Evolutionary conservation across 1,140 invertebrate genomes (phyloP).

Genomic region (Marisa cornuarietis): DNA sequence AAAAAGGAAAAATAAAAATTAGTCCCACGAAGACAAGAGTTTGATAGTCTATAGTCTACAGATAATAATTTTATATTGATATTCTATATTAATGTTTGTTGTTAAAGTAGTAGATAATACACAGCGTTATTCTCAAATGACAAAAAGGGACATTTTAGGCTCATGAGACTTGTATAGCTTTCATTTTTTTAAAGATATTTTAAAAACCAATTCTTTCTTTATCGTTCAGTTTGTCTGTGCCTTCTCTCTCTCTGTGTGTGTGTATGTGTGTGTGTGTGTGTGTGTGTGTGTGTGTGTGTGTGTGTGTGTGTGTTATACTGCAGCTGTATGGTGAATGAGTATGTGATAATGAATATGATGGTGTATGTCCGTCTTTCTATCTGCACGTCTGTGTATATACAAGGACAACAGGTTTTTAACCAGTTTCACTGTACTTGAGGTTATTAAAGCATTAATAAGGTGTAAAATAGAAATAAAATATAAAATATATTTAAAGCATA

Average conservation of each 20-base stretch:
- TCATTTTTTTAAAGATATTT: background rate
- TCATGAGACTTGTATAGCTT: background rate
- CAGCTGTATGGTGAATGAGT: too few species aligned
- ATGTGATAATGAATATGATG: background rate
- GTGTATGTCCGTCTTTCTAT: background rate
- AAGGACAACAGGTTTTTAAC: background rate
- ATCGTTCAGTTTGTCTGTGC: background rate
- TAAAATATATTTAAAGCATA: background rate
- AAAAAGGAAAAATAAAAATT: too few species aligned
- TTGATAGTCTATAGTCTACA: too few species aligned
- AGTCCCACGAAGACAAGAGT: too few species aligned
- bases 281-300: slow-evolving; percentile 6
- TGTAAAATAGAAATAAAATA: background rate
- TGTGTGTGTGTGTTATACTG: background rate
- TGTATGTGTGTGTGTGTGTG: slow-evolving; percentile 10
- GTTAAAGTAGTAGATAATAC: too few species aligned
- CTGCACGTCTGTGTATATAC: background rate
- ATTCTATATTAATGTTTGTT: too few species aligned
- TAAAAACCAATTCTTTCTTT: background rate
- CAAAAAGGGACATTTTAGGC: background rate
- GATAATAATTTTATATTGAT: too few species aligned
- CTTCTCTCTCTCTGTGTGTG: too few species aligned
- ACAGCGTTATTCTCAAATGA: background rate
- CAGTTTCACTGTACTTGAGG: background rate
- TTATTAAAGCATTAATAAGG: too few species aligned